These are phyloP conservation scores for Aythya baeri DNA, from an alignment of 2,113 vertebrate species.

Conservation along the genomic window DNA sequence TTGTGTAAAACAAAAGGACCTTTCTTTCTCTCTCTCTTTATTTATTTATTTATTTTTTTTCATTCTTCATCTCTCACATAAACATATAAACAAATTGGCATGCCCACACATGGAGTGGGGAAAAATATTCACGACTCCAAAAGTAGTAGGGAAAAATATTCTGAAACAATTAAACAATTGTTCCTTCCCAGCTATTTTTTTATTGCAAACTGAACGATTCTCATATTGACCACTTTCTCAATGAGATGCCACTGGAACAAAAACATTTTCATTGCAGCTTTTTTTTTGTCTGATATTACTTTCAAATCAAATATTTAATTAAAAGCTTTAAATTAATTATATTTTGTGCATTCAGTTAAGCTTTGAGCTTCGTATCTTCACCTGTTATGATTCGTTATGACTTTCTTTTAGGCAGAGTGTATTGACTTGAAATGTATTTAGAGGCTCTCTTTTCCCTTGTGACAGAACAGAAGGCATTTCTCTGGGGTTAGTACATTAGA, in stretches of 20 bases:
- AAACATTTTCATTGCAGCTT: background rate
- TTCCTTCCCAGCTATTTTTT: background rate
- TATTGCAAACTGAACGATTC: accelerated
- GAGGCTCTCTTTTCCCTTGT: background rate
- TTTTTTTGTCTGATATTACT: background rate
- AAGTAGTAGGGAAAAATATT: background rate
- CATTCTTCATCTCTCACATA: background rate
- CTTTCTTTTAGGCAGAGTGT: background rate
- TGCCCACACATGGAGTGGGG: accelerated
- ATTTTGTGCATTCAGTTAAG: background rate
- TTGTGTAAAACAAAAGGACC: background rate
- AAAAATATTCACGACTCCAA: background rate
- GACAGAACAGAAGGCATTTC: background rate
- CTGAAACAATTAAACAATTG: background rate
- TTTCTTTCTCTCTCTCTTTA: too few species aligned
- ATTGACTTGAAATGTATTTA: background rate
- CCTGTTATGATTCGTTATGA: background rate
- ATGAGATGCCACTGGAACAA: background rate
- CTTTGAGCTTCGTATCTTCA: background rate
- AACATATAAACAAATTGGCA: background rate
- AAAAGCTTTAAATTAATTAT: background rate
- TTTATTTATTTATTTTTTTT: background rate
- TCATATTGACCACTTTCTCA: background rate
- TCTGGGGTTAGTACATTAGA: background rate
- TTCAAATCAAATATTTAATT: background rate